phyloP scores from a whole-genome alignment of 1,140 invertebrate species.

The Bombus haemorrhoidalis region DNA sequence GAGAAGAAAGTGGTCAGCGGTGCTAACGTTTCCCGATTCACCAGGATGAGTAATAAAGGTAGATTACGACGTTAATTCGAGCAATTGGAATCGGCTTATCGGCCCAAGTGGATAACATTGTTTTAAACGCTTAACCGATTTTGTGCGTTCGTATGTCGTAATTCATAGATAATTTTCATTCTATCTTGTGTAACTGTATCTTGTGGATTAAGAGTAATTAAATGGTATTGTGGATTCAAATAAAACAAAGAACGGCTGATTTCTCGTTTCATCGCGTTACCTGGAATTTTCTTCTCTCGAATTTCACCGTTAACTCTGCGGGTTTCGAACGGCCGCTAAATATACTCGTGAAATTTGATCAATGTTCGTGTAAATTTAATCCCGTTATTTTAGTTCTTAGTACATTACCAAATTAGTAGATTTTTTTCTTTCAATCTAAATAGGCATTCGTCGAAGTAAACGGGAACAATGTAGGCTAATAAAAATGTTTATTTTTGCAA shows the following conservation, averaged over 20 bases:
- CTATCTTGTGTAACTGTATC: background rate
- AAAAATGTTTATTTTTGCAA: background rate
- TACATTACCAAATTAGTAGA: background rate
- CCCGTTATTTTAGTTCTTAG: background rate
- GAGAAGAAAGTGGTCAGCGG: constrained; percentile 47
- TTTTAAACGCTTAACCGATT: background rate
- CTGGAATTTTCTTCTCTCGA: background rate
- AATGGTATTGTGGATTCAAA: background rate
- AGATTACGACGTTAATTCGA: constrained; percentile 53
- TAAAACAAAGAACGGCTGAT: background rate
- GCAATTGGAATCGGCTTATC: constrained; percentile 38
- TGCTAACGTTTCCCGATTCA: constrained; percentile 23
- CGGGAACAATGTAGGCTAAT: too few relatives aligned
- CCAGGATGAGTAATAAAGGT: constrained; percentile 41
- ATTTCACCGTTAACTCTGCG: background rate
- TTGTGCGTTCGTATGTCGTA: background rate
- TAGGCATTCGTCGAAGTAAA: background rate
- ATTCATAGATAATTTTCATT: background rate
- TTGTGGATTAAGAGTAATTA: background rate
- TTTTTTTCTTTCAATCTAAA: background rate
- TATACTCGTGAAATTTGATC: too few relatives aligned
- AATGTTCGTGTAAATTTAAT: background rate
- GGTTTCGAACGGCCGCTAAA: background rate
- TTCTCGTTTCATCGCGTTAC: background rate
- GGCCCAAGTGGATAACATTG: background rate